Base-by-base conservation (phyloP, 35 echinoderm and acorn worm species). In the Anneissia japonica region DNA sequence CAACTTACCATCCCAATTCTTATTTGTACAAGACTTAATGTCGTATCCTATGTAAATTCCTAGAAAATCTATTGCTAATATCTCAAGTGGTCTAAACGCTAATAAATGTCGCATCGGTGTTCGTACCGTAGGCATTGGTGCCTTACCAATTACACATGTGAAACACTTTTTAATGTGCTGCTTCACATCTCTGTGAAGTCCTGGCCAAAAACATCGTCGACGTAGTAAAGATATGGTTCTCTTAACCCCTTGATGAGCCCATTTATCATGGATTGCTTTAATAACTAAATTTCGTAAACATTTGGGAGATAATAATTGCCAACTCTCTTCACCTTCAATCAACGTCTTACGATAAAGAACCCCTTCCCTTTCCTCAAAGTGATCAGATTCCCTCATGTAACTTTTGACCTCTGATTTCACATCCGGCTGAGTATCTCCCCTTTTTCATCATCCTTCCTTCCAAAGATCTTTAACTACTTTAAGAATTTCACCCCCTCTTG, bases 311-410 rank as follows among this genome's bases (percentile, higher is more conserved):
- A 86, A 23, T 36, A 86, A 35, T 26, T 86, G 74, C 23, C 0
- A 34, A 21, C 83, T 85, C 74, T 46, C 26, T 75, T 46, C 16
- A n/a, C n/a, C n/a, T n/a, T n/a, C n/a, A 81, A 26, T 56, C 32
- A 37, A 39, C 0, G 31, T 19, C 46, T 79, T n/a, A 13, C 74
- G 33, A 26, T 87, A 87, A 5, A 87, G 74, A 1, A 87, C 85
- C 12, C 85, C 85, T 0, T 79, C 37, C 14, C 32, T 12, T 46
- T 77, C 74, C 28, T 32, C n/a, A 39, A 87, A 6, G 13, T 77
- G 76, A 0, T 35, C 6, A 40, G 33, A 87, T 79, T 87, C 74
- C 33, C 23, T 79, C 72, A 87, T 34, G 74, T 39, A 87, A 73
- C 83, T 36, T 34, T 85, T 85, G 30, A 85, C 31, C 19, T 85